Evolutionary conservation across 2,888 invertebrate species (phyloP), one percentile per base, ranked within the genome.

Genomic region (Ecliptopera silaceata): DNA sequence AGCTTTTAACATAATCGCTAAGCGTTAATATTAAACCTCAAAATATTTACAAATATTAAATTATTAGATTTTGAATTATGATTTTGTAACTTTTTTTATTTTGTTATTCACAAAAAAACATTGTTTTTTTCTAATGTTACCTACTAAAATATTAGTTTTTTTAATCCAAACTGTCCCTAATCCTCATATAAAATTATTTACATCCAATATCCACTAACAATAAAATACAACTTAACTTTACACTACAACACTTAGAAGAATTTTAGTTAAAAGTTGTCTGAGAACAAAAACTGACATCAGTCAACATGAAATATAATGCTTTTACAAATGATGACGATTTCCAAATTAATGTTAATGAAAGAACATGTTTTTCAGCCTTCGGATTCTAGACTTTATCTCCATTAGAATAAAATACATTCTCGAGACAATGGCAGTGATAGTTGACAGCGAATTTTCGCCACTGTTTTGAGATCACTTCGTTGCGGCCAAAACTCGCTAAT

Each of bases 401-500:
- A 44, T 65, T 68, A 59, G 56, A 63, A 68, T 74, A 72, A 66
- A 66, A 68, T 67, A 70, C 66, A 71, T 74, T 78, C 75, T 79
- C 74, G 75, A 78, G 74, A 79, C 74, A 71, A 72, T 79, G 85
- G 84, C 84, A 86, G 85, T 85, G 81, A 74, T 72, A 60, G 65
- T 75, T 70, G 70, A 63, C 56, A 45, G 58, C 61, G 67, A 70
- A 72, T 74, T 74, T 66, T 63, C 59, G 77, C 82, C 72, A 71
- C 71, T 70, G 63, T 68, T 70, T 82, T 88, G 89, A 89, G 89
- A 89, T 89, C 89, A 83, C 88, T 85, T 82, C 86, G 76, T 74
- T 75, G 79, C 75, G 75, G 80, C 75, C 66, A 69, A 72, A 74
- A 73, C 73, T 68, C 73, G 70, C 74, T 65, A 42, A 5, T 41